Evolutionary conservation across 2,113 vertebrate genomes (phyloP).

Genomic region (Chloroceryle aenea): DNA sequence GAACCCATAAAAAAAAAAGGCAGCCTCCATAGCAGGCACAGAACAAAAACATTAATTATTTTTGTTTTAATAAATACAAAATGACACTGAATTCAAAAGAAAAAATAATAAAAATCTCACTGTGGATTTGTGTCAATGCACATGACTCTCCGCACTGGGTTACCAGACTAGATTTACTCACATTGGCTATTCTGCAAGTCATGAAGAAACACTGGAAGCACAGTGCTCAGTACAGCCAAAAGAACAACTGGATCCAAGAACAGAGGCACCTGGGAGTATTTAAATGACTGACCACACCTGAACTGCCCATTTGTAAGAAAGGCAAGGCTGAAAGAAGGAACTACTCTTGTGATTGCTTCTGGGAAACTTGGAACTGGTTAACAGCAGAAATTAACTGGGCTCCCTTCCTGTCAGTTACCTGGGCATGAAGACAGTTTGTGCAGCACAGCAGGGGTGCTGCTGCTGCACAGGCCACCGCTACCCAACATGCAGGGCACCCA

Average conservation of each 20-base stretch:
- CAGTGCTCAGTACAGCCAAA: background rate
- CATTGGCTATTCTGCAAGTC: background rate
- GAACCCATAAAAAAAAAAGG: background rate
- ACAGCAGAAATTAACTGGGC: background rate
- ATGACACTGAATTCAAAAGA: background rate
- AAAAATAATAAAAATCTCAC: background rate
- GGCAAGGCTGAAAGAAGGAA: background rate
- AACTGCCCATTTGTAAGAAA: background rate
- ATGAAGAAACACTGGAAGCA: background rate
- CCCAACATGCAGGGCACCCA: background rate
- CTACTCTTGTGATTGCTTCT: background rate
- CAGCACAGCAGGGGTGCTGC: background rate
- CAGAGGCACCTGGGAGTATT: background rate
- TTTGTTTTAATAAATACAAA: background rate
- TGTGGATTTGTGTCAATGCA: background rate
- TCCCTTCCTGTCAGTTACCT: fast-evolving
- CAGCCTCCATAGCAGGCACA: background rate
- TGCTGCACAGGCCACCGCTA: too few species aligned
- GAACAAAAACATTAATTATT: background rate
- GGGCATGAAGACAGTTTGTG: background rate
- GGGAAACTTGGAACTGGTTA: background rate
- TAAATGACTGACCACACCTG: background rate
- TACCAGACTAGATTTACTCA: background rate
- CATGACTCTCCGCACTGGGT: background rate
- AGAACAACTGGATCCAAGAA: background rate